Percentiles rank a stretch among this genome's conserved stretches.
phyloP scores from a whole-genome alignment of 2,113 vertebrate genomes.

The Pavo muticus region DNA sequence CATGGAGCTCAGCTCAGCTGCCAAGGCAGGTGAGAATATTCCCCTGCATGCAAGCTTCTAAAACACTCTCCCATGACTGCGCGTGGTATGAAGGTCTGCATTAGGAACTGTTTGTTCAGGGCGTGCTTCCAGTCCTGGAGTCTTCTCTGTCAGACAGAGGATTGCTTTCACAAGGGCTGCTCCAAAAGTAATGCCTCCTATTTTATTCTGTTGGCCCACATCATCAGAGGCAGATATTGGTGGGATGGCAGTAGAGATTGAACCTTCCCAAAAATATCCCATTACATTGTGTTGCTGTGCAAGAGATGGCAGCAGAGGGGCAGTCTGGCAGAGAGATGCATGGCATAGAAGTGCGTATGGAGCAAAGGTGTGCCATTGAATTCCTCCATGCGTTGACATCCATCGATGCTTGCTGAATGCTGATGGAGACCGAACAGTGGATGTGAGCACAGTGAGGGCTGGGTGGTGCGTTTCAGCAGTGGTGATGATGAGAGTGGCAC shows the following conservation, averaged over 20 bases:
- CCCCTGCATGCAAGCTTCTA: background rate
- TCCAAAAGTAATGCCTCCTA: background rate
- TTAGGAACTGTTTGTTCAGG: background rate
- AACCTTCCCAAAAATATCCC: background rate
- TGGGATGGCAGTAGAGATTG: background rate
- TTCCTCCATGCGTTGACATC: background rate
- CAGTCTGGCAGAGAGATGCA: background rate
- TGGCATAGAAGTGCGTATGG: background rate
- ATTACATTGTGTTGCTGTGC: no score
- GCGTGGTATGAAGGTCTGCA: background rate
- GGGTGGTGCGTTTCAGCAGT: background rate
- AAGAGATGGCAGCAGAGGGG: background rate
- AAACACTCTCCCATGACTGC: background rate
- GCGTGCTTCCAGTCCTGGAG: background rate
- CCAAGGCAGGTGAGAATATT: background rate
- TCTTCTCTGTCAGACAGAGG: background rate
- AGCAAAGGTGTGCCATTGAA: background rate
- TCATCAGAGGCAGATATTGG: background rate
- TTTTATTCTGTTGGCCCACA: background rate
- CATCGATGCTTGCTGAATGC: background rate
- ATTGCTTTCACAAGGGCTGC: background rate
- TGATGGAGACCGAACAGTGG: background rate
- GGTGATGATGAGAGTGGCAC: no score
- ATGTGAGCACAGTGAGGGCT: background rate
- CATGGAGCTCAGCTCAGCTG: constrained; percentile 3